A percentile compares a stretch with the other conserved stretches of the same genome.
These are phyloP conservation scores for Lepas anatifera DNA, from an alignment of 2,888 invertebrate genomes.

Conservation along the genomic window DNA sequence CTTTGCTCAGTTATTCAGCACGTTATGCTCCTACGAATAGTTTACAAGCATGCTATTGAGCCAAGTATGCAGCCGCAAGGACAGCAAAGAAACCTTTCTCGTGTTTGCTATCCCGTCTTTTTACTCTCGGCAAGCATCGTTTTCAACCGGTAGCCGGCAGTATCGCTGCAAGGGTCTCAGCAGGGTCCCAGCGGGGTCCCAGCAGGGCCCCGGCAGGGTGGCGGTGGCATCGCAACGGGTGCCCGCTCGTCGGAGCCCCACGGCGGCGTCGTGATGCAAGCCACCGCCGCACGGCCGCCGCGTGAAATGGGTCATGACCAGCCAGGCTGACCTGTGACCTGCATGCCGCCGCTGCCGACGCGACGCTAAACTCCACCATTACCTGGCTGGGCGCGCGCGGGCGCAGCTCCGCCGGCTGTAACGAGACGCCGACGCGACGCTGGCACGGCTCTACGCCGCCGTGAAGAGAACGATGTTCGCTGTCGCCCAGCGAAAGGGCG, in stretches of 20 bases:
- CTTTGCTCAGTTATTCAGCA: too few species aligned
- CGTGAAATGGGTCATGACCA: conserved; percentile 12
- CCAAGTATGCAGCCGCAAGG: too few species aligned
- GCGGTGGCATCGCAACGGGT: neutral
- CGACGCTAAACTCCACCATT: neutral
- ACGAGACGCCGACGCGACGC: neutral
- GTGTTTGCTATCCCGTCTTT: too few species aligned
- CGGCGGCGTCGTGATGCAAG: neutral
- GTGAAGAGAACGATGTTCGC: too few species aligned
- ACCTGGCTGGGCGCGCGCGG: neutral
- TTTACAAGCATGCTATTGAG: too few species aligned
- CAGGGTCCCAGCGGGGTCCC: too few species aligned
- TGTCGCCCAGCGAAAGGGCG: neutral
- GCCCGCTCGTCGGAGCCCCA: neutral
- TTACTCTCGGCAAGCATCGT: neutral
- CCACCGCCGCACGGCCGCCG: neutral
- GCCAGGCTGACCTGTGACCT: neutral
- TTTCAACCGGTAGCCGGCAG: neutral
- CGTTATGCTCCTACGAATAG: too few species aligned
- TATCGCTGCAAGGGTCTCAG: too few species aligned
- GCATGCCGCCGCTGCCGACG: neutral
- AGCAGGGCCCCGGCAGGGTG: too few species aligned
- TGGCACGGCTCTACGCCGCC: neutral
- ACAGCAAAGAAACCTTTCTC: too few species aligned
- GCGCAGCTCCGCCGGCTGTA: neutral